These are phyloP conservation scores for Sebastes paucispinis DNA, from an alignment of 2,797 vertebrate genomes.

Conservation along the genomic window DNA sequence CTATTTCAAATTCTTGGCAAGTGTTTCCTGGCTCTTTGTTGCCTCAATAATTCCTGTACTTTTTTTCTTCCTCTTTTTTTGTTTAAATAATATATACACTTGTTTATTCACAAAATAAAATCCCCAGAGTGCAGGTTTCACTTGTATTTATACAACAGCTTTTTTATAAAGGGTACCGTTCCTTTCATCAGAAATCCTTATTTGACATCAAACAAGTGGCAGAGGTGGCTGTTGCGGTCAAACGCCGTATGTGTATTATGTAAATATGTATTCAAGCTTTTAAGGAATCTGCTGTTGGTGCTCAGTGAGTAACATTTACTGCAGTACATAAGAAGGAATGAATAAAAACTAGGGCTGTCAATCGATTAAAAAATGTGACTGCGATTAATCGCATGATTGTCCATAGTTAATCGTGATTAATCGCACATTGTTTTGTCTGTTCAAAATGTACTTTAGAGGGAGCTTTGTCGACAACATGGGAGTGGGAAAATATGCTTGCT, in stretches of 20 bases:
- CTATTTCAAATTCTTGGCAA: background rate
- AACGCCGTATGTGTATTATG: constrained; percentile 60
- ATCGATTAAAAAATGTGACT: too few relatives aligned
- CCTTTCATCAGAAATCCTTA: constrained; percentile 74
- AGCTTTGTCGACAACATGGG: too few relatives aligned
- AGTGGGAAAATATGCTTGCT: rapidly evolving
- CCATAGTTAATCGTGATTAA: too few relatives aligned
- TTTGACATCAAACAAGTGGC: constrained; percentile 82
- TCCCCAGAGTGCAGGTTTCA: constrained; percentile 44
- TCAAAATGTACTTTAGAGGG: too few relatives aligned
- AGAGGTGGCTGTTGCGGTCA: constrained; percentile 66
- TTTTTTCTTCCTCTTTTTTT: constrained; percentile 42
- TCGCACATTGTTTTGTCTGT: too few relatives aligned
- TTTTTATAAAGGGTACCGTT: constrained; percentile 69
- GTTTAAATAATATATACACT: constrained; percentile 59
- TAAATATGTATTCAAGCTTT: constrained; percentile 75
- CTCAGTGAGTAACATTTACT: background rate
- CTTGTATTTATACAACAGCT: constrained; percentile 78
- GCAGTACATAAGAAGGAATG: background rate
- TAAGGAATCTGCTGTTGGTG: constrained; percentile 49
- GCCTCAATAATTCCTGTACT: constrained; percentile 4
- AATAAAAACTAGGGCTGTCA: background rate
- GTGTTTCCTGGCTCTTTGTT: background rate
- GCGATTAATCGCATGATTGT: too few relatives aligned
- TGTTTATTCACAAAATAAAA: constrained; percentile 63